phyloP scores from a whole-genome alignment of 1,140 invertebrate genomes.

The Panagrolaimus sp. region DNA sequence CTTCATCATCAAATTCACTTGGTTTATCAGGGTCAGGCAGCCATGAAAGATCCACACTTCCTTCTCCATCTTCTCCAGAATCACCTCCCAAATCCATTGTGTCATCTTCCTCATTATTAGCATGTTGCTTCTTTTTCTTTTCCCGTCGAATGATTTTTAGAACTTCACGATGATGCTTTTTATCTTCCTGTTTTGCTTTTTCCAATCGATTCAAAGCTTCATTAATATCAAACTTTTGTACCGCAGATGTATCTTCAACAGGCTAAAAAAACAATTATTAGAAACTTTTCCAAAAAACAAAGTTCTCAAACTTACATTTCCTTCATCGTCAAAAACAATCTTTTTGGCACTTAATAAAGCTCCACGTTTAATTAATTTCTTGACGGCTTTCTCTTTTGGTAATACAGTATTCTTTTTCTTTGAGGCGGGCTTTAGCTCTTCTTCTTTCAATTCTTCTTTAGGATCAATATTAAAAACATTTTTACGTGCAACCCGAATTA shows the following conservation, averaged over 20 bases:
- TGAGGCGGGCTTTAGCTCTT: slow-evolving; percentile 17
- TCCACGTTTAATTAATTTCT: slow-evolving; percentile 42
- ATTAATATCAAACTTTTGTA: slow-evolving; percentile 35
- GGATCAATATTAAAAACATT: slow-evolving; percentile 43
- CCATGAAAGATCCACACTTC: slow-evolving; percentile 38
- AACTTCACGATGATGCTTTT: slow-evolving; percentile 25
- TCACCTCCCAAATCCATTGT: slow-evolving; percentile 22
- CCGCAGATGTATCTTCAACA: slow-evolving; percentile 15
- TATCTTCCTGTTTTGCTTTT: slow-evolving; percentile 25
- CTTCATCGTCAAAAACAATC: slow-evolving; percentile 44
- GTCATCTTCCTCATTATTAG: slow-evolving; percentile 26
- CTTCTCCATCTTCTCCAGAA: slow-evolving; percentile 20
- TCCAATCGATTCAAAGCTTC: slow-evolving; percentile 29
- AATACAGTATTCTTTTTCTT: slow-evolving; percentile 37
- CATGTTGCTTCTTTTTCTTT: slow-evolving; percentile 26
- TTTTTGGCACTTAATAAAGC: slow-evolving; percentile 36
- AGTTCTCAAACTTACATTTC: slow-evolving; percentile 1
- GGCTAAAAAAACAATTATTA: slow-evolving; percentile 3
- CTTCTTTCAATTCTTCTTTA: slow-evolving; percentile 14
- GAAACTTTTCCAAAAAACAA: background rate
- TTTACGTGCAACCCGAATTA: slow-evolving; percentile 45
- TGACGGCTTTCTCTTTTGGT: slow-evolving; percentile 42
- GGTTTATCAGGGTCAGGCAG: slow-evolving; percentile 44
- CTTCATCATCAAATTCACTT: slow-evolving; percentile 26
- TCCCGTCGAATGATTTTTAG: slow-evolving; percentile 26